Conservation (phyloP, 1,140 invertebrate species). For the Plectrocnemia conspersa region DNA sequence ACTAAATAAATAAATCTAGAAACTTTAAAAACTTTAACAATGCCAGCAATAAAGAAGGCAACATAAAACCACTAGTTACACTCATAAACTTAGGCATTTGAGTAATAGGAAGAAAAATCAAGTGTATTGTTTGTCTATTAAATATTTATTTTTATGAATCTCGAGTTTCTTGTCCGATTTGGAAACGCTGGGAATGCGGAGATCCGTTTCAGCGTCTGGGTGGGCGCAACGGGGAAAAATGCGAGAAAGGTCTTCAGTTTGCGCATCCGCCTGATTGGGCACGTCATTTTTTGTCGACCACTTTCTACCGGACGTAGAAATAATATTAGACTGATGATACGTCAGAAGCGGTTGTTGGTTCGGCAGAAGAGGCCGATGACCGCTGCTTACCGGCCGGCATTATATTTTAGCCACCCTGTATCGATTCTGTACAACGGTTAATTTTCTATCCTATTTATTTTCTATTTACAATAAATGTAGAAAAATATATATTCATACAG, state of each 20-base stretch:
- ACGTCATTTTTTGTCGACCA: slow-evolving; percentile 16
- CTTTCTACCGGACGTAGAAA: slow-evolving; percentile 19
- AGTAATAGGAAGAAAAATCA: no score
- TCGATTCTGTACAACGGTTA: background rate
- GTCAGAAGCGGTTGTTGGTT: background rate
- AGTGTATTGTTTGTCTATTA: no score
- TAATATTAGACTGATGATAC: slow-evolving; percentile 8
- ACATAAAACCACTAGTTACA: no score
- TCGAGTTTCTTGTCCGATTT: no score
- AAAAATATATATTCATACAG: background rate
- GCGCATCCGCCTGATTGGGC: slow-evolving; percentile 18
- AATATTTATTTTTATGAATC: no score
- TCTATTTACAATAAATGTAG: background rate
- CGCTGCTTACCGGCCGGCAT: background rate
- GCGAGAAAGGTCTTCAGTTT: slow-evolving; percentile 21
- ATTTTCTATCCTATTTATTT: background rate
- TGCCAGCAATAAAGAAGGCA: no score
- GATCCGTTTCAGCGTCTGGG: no score
- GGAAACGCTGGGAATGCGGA: no score
- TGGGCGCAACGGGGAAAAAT: slow-evolving; percentile 1
- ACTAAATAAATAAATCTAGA: no score
- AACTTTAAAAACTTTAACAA: no score
- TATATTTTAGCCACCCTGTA: background rate
- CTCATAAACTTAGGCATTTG: no score
- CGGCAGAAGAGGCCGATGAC: background rate